Conservation (phyloP, 2,113 vertebrate genomes). For the Boleophthalmus pectinirostris region DNA sequence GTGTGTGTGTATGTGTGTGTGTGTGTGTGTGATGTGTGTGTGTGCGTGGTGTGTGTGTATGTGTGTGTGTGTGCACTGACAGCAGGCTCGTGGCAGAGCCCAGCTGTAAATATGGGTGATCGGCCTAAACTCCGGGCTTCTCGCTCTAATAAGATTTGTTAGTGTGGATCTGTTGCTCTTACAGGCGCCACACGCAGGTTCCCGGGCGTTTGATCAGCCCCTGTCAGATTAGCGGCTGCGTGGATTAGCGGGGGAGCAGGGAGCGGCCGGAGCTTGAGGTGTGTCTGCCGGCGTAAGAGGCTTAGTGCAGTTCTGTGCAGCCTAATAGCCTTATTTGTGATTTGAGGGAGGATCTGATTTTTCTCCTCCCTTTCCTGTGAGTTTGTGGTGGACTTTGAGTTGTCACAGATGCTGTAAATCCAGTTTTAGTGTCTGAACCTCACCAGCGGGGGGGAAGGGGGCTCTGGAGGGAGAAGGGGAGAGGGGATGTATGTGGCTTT, state of each 20-base stretch:
- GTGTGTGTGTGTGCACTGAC: too few species aligned
- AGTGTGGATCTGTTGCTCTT: slow-evolving; percentile 71
- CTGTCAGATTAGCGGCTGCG: slow-evolving; percentile 72
- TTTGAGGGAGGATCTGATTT: slow-evolving; percentile 61
- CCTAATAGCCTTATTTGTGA: slow-evolving; percentile 72
- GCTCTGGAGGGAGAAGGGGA: not conserved
- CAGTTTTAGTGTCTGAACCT: slow-evolving; percentile 64
- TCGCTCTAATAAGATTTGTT: slow-evolving; percentile 77
- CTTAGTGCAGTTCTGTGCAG: slow-evolving; percentile 61
- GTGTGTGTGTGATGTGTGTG: too few species aligned
- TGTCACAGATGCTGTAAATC: slow-evolving; percentile 67
- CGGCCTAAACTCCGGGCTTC: slow-evolving; percentile 49
- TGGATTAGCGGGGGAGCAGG: slow-evolving; percentile 57
- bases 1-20: too few species aligned
- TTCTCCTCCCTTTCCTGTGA: slow-evolving; percentile 45
- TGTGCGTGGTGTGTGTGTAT: too few species aligned
- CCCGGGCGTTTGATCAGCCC: slow-evolving; percentile 78
- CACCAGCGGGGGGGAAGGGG: slow-evolving; percentile 40
- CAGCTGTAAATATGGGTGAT: slow-evolving; percentile 51
- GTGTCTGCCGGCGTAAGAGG: slow-evolving; percentile 77
- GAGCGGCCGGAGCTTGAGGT: slow-evolving; percentile 73
- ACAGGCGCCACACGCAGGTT: slow-evolving; percentile 72
- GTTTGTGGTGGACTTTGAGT: slow-evolving; percentile 65
- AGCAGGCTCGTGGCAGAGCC: not conserved
- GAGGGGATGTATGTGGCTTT: not conserved